phyloP scores from a whole-genome alignment of 2,113 vertebrate genomes.

The Rhinoptilus africanus region DNA sequence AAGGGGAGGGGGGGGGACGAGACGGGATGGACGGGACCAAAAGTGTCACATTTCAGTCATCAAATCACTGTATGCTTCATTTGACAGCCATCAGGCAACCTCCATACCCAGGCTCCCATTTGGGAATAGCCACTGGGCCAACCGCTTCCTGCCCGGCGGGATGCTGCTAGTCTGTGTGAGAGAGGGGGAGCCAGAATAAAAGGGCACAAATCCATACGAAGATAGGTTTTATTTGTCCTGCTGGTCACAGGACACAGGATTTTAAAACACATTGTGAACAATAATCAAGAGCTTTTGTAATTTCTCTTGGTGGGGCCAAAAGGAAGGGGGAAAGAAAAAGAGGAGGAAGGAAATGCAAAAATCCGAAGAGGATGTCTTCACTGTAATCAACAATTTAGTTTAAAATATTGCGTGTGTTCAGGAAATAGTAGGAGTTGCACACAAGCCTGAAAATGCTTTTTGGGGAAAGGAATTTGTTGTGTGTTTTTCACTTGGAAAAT shows the following conservation, averaged over 20 bases:
- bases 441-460: neutral
- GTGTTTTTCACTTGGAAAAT: neutral
- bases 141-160: accelerated
- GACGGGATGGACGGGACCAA: too few relatives aligned
- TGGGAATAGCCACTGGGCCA: neutral
- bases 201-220: neutral
- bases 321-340: neutral
- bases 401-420: neutral
- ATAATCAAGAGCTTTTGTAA: neutral
- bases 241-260: neutral
- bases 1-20: neutral
- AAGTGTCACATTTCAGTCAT: neutral
- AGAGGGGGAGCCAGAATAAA: neutral
- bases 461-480: neutral
- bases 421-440: neutral
- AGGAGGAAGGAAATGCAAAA: neutral
- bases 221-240: neutral
- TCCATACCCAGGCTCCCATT: accelerated
- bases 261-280: neutral
- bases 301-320: neutral
- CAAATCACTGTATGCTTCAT: neutral
- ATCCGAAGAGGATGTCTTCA: neutral
- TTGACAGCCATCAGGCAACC: neutral
- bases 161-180: neutral
- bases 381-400: neutral